phyloP scores from a whole-genome alignment of 2,797 vertebrate genomes.

The Brachymystax lenok region DNA sequence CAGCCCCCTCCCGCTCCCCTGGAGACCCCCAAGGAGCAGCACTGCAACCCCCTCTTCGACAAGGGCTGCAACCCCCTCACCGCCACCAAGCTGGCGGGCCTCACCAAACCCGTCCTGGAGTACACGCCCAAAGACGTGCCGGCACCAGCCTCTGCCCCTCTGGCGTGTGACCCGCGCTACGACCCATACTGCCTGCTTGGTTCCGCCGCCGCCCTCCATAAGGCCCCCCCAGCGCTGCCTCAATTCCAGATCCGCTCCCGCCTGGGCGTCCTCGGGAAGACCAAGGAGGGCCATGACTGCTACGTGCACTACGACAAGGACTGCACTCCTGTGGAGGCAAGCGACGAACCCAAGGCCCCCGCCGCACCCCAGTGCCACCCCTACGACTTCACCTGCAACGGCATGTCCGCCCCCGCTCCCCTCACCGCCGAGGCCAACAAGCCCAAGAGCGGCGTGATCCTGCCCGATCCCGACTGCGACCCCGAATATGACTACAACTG shows the following conservation, averaged over 20 bases:
- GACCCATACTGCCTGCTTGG: slow-evolving; percentile 74
- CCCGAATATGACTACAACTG: slow-evolving; percentile 80
- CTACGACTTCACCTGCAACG: slow-evolving; percentile 73
- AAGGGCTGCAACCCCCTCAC: slow-evolving; percentile 75
- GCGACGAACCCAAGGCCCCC: slow-evolving; percentile 41
- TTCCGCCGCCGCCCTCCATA: slow-evolving; percentile 65
- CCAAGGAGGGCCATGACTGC: slow-evolving; percentile 81
- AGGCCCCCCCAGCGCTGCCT: slow-evolving; percentile 57
- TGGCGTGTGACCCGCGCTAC: slow-evolving; percentile 69
- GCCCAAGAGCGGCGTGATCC: slow-evolving; percentile 60
- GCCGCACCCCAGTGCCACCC: slow-evolving; percentile 73
- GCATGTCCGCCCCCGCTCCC: slow-evolving; percentile 46
- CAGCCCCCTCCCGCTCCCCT: slow-evolving; percentile 37
- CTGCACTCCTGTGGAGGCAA: slow-evolving; percentile 66
- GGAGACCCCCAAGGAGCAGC: slow-evolving; percentile 58
- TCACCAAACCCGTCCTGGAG: slow-evolving; percentile 73
- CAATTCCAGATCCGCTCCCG: slow-evolving; percentile 73
- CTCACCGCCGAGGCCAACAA: slow-evolving; percentile 8
- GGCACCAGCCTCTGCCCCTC: background rate
- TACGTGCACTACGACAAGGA: slow-evolving; percentile 79
- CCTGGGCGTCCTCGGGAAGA: slow-evolving; percentile 74
- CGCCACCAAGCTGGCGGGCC: slow-evolving; percentile 68
- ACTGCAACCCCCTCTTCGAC: slow-evolving; percentile 78
- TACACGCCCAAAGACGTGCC: slow-evolving; percentile 54
- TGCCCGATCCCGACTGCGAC: slow-evolving; percentile 78